phyloP scores from a whole-genome alignment of 2,888 invertebrate genomes.

The Agonopterix alstromeriana region DNA sequence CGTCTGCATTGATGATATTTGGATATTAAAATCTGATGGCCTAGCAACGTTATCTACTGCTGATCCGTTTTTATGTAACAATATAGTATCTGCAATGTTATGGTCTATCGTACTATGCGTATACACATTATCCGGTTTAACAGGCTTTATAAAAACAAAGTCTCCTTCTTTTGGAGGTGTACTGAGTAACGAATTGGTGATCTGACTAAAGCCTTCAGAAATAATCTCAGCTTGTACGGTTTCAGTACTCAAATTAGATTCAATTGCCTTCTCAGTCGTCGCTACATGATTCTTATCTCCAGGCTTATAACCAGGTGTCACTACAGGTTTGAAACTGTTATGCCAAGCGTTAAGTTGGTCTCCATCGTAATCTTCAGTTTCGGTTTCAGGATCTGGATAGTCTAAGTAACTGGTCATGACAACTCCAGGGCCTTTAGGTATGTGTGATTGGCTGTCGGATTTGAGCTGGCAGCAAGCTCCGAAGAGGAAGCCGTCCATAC shows the following conservation, averaged over 20 bases:
- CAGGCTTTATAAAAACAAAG: slow-evolving; percentile 41
- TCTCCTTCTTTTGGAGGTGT: slow-evolving; percentile 64
- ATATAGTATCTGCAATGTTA: slow-evolving; percentile 78
- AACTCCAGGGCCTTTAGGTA: slow-evolving; percentile 67
- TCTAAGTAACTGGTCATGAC: slow-evolving; percentile 68
- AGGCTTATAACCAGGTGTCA: slow-evolving; percentile 65
- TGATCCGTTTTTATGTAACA: slow-evolving; percentile 76
- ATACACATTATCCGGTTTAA: slow-evolving; percentile 47
- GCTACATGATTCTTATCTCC: slow-evolving; percentile 25
- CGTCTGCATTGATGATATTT: slow-evolving; percentile 67
- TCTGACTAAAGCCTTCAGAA: slow-evolving; percentile 74
- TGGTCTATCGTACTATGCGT: slow-evolving; percentile 78
- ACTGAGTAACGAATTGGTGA: slow-evolving; percentile 68
- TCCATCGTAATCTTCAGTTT: slow-evolving; percentile 53
- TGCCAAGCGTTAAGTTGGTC: slow-evolving; percentile 62
- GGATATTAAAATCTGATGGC: slow-evolving; percentile 70
- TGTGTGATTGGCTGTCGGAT: slow-evolving; percentile 64
- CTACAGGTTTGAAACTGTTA: slow-evolving; percentile 64
- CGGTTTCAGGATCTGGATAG: slow-evolving; percentile 56
- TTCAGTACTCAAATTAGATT: slow-evolving; percentile 46
- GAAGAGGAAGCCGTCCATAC: slow-evolving; percentile 95
- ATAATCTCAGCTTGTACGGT: slow-evolving; percentile 64
- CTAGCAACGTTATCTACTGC: slow-evolving; percentile 69
- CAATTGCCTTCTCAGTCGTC: slow-evolving; percentile 29
- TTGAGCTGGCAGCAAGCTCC: slow-evolving; percentile 91